Percentiles rank a stretch among this genome's conserved stretches.
These are phyloP conservation scores for Saccopteryx bilineata DNA, from an alignment of 2,113 vertebrate species.

Conservation along the genomic window DNA sequence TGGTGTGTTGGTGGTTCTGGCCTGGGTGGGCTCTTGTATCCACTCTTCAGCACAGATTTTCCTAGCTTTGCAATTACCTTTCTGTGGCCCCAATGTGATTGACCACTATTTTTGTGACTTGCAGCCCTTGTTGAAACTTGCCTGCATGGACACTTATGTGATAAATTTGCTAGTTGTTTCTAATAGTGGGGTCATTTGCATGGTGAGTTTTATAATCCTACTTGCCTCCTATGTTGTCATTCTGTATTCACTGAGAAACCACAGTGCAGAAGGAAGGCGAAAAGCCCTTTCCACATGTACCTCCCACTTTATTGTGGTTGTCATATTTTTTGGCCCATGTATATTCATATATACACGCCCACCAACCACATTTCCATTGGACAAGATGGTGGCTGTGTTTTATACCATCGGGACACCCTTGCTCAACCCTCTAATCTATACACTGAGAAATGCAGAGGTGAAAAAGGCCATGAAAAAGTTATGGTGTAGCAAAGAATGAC, in stretches of 20 bases:
- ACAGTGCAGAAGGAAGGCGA: neutral
- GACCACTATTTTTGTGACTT: constrained; percentile 53
- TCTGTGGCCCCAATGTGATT: constrained; percentile 2
- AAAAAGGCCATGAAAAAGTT: neutral
- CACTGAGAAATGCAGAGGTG: constrained; percentile 43
- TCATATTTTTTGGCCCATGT: constrained; percentile 1
- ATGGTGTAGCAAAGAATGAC: neutral
- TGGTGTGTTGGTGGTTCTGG: neutral
- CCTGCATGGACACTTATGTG: constrained; percentile 13
- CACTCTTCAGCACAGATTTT: constrained; percentile 50
- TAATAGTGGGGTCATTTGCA: constrained; percentile 43
- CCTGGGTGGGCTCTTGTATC: neutral
- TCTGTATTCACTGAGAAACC: constrained; percentile 14
- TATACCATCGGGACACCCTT: constrained; percentile 31
- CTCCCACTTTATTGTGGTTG: neutral
- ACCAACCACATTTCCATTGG: neutral
- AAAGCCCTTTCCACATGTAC: constrained; percentile 48
- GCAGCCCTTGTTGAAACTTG: constrained; percentile 34
- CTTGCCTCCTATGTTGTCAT: constrained; percentile 15
- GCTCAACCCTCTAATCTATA: constrained; percentile 62
- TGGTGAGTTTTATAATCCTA: constrained; percentile 34
- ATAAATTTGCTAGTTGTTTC: constrained; percentile 5
- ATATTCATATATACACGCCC: constrained; percentile 32
- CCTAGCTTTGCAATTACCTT: neutral
- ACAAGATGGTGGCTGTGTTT: constrained; percentile 64